Conservation (phyloP, 2,888 invertebrate species). For the Phortica magna region DNA sequence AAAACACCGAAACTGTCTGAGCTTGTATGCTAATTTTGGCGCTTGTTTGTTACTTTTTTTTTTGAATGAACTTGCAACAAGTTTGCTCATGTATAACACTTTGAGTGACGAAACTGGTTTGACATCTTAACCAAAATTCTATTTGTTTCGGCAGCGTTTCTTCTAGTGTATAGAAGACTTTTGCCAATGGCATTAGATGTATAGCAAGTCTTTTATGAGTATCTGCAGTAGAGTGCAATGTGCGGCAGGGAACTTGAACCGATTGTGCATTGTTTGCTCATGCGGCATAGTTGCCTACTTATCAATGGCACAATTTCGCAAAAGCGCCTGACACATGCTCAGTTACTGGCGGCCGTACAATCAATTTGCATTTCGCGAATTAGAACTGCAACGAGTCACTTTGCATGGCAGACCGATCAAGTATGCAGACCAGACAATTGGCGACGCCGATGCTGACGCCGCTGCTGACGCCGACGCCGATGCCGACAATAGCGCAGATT, state of each 20-base stretch:
- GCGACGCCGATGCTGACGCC: slow-evolving; percentile 42
- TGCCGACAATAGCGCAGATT: slow-evolving; percentile 37
- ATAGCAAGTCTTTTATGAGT: not conserved
- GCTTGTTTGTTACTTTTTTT: not conserved
- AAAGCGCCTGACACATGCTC: not conserved
- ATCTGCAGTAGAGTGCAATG: not conserved
- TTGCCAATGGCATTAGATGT: no score
- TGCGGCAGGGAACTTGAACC: not conserved
- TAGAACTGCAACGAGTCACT: slow-evolving; percentile 39
- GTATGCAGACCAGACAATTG: slow-evolving; percentile 41
- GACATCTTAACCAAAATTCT: not conserved
- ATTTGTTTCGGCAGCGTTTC: not conserved
- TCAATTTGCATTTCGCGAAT: slow-evolving; percentile 32
- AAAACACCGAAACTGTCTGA: not conserved
- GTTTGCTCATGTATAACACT: not conserved
- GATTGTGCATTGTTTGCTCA: not conserved
- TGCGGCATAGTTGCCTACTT: not conserved
- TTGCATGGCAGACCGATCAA: slow-evolving; percentile 29
- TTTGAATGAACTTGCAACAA: slow-evolving; percentile 16
- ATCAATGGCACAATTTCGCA: not conserved
- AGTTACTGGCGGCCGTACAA: slow-evolving; percentile 5
- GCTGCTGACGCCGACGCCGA: slow-evolving; percentile 28
- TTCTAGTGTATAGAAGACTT: not conserved
- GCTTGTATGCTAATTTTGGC: not conserved
- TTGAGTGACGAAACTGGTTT: slow-evolving; percentile 26